These are phyloP conservation scores for Harmothoe impar DNA, from an alignment of 2,888 invertebrate genomes.

Conservation along the genomic window DNA sequence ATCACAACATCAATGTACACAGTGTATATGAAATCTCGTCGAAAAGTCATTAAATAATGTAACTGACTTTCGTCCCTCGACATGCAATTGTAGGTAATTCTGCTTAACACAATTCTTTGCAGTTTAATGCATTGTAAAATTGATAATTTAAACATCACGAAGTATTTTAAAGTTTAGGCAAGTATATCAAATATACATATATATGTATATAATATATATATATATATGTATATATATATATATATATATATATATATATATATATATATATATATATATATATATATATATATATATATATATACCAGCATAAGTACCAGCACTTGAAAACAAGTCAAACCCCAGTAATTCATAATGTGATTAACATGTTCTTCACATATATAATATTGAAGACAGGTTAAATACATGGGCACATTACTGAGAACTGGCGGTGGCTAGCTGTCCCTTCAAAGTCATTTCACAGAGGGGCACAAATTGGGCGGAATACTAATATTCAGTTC, in stretches of 20 bases:
- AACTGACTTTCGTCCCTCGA: neutral
- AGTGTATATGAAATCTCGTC: no score
- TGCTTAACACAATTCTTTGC: neutral
- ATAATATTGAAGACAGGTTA: no score
- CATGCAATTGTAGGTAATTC: neutral
- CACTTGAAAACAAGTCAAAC: no score
- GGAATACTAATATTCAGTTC: neutral
- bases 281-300: neutral
- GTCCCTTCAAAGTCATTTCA: neutral
- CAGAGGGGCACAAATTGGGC: neutral
- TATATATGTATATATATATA: neutral
- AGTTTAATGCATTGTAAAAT: neutral
- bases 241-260: no score
- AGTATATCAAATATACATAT: neutral
- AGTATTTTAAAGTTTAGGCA: neutral
- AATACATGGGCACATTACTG: no score
- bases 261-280: no score
- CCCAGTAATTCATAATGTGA: no score
- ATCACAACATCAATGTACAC: conserved; percentile 29
- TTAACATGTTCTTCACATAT: no score
- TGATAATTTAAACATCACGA: neutral
- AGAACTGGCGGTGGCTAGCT: neutral
- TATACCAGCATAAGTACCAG: neutral
- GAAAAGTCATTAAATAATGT: neutral
- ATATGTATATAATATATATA: neutral